Evolutionary conservation across 2,797 vertebrate species (phyloP).

Genomic region (Rhabdomys pumilio): DNA sequence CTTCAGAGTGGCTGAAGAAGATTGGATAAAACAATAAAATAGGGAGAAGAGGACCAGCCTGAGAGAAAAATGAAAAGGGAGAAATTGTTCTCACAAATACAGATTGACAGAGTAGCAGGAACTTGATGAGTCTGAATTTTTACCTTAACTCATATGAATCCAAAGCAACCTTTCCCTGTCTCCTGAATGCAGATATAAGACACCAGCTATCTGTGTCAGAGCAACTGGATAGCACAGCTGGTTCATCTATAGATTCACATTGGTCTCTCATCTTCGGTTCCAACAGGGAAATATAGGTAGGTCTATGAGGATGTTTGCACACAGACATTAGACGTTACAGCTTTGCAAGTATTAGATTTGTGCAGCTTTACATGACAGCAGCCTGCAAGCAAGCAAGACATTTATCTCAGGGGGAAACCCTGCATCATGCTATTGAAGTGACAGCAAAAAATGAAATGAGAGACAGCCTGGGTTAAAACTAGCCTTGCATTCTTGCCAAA

Average conservation of each 20-base stretch:
- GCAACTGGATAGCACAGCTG: constrained; percentile 23
- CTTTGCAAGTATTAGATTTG: background rate
- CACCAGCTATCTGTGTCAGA: background rate
- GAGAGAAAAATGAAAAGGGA: background rate
- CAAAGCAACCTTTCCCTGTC: background rate
- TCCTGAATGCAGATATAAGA: constrained; percentile 31
- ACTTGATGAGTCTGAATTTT: background rate
- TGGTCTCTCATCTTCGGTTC: background rate
- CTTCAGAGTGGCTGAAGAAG: background rate
- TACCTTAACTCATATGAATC: background rate
- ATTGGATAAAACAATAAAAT: background rate
- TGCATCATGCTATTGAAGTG: background rate
- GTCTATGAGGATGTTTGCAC: background rate
- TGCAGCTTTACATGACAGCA: background rate
- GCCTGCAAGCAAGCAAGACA: background rate
- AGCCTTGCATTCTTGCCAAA: background rate
- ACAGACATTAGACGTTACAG: background rate
- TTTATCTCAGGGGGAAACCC: background rate
- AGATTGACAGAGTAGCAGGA: background rate
- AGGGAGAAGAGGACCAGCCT: background rate
- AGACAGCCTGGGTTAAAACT: background rate
- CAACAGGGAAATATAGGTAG: background rate
- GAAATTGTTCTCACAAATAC: background rate
- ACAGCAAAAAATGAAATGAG: background rate
- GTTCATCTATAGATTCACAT: background rate